These are phyloP conservation scores for Gnathonemus echidnorhynchus DNA, from an alignment of 2,113 vertebrate species.

Conservation along the genomic window DNA sequence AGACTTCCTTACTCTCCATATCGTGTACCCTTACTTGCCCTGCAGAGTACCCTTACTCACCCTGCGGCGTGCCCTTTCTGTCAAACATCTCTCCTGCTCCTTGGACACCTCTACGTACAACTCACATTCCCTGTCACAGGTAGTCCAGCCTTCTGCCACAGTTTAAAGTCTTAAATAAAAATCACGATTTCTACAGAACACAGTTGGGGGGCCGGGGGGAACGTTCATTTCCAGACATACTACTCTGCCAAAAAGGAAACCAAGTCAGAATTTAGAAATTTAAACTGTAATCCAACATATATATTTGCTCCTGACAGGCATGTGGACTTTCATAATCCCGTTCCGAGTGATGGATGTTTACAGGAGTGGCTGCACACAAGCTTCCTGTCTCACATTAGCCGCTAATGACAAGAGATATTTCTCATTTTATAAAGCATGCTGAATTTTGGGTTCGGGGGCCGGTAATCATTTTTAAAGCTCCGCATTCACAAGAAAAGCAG, in stretches of 20 bases:
- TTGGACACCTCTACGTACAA: neutral
- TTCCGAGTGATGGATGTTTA: conserved; percentile 25
- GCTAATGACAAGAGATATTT: conserved; percentile 19
- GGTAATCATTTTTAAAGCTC: neutral
- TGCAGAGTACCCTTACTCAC: neutral
- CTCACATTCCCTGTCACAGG: conserved; percentile 49
- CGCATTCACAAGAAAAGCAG: neutral
- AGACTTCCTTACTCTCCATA: neutral
- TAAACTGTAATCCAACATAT: conserved; percentile 29
- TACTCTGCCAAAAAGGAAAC: conserved; percentile 44
- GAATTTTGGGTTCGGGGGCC: neutral
- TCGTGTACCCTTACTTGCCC: neutral
- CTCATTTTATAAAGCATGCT: conserved; percentile 16
- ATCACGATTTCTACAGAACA: conserved; percentile 14
- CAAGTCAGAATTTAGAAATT: conserved; percentile 33
- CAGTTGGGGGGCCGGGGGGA: neutral
- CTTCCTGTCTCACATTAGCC: conserved; percentile 23
- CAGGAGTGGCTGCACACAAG: neutral
- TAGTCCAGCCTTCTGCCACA: conserved; percentile 42
- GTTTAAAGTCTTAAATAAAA: conserved; percentile 43
- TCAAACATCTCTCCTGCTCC: neutral
- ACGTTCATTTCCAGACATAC: conserved; percentile 46
- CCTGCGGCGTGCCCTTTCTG: neutral
- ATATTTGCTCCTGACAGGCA: conserved; percentile 29
- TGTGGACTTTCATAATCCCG: conserved; percentile 38